These are phyloP conservation scores for Bombyx mori DNA, from an alignment of 1,140 invertebrate genomes.

Conservation along the genomic window DNA sequence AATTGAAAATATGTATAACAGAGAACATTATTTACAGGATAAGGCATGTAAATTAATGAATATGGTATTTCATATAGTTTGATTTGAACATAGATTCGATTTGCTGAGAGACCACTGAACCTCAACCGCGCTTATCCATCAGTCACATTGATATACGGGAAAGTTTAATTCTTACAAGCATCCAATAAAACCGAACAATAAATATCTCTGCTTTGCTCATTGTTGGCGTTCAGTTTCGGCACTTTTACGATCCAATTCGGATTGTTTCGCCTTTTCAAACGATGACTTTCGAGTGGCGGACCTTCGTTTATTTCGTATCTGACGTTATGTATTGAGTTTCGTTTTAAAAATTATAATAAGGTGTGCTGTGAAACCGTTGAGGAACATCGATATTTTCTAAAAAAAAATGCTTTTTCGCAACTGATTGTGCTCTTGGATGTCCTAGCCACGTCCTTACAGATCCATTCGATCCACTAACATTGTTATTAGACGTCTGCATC, in stretches of 20 bases:
- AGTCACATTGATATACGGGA: constrained; percentile 22
- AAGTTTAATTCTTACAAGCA: constrained; percentile 23
- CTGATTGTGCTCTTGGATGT: background rate
- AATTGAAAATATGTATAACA: too few species aligned
- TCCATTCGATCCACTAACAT: too few species aligned
- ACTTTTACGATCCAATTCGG: constrained; percentile 18
- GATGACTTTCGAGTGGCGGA: constrained; percentile 5
- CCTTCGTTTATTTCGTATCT: constrained; percentile 11
- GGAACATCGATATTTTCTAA: background rate
- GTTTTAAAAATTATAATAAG: background rate
- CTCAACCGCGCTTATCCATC: constrained; percentile 9
- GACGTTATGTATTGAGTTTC: constrained; percentile 4
- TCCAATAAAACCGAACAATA: constrained; percentile 32
- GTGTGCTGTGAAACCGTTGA: too few species aligned
- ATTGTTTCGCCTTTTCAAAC: constrained; percentile 9
- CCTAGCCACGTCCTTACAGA: too few species aligned
- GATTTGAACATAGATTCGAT: too few species aligned
- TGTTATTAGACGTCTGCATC: too few species aligned
- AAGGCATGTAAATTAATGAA: too few species aligned
- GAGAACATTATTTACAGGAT: too few species aligned
- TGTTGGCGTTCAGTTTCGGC: constrained; percentile 24
- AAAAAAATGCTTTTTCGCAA: background rate
- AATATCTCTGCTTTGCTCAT: constrained; percentile 23
- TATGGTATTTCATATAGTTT: too few species aligned
- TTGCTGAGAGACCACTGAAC: too few species aligned